Conservation (phyloP, 2,113 vertebrate genomes). For the Callopanchax toddi region DNA sequence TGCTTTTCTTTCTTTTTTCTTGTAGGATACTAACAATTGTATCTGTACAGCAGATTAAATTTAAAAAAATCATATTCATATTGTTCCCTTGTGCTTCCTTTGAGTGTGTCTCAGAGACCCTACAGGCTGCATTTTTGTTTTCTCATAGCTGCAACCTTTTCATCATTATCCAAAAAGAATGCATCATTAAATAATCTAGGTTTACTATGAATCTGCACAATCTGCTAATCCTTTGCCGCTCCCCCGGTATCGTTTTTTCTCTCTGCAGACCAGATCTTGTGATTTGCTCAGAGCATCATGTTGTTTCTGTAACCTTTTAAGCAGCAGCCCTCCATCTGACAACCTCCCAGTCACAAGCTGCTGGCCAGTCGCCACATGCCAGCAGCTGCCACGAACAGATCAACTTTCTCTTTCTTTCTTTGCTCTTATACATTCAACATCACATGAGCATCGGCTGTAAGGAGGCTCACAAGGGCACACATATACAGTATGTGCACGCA, state of each 20-base stretch:
- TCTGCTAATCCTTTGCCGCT: constrained; percentile 26
- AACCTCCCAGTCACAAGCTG: constrained; percentile 79
- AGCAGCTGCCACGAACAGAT: constrained; percentile 55
- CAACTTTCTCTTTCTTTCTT: constrained; percentile 45
- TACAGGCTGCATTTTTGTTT: background rate
- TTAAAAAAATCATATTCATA: too few relatives aligned
- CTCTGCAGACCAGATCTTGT: constrained; percentile 72
- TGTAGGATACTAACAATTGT: too few relatives aligned
- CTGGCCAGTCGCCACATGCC: constrained; percentile 73
- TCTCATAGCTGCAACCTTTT: constrained; percentile 27
- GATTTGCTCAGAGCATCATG: constrained; percentile 78
- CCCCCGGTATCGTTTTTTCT: constrained; percentile 39
- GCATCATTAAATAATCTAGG: constrained; percentile 19
- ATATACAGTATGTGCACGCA: background rate
- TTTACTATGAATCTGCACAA: constrained; percentile 27
- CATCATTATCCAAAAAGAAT: constrained; percentile 42
- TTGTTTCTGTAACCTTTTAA: constrained; percentile 78
- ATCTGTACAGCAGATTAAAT: too few relatives aligned
- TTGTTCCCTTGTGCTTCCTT: background rate
- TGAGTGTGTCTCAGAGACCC: background rate
- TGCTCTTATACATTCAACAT: constrained; percentile 43
- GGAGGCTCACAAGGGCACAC: background rate
- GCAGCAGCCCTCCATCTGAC: constrained; percentile 72
- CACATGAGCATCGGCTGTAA: constrained; percentile 45
- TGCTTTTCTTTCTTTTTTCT: too few relatives aligned